phyloP scores from a whole-genome alignment of 1,140 invertebrate species.

The Ceratosolen fusciceps region DNA sequence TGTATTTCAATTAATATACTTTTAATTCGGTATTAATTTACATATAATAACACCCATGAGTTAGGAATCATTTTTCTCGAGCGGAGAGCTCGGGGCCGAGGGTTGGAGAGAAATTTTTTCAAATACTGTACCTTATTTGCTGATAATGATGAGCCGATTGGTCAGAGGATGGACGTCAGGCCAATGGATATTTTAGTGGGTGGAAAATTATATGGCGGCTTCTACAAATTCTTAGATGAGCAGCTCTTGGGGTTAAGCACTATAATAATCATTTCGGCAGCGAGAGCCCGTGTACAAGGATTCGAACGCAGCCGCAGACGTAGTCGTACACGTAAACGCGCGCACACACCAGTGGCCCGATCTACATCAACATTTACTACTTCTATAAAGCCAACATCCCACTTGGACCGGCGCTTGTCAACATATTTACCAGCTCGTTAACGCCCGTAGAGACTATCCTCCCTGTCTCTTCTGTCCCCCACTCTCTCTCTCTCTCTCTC shows the following conservation, averaged over 20 bases:
- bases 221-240: conserved; percentile 71
- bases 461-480: conserved; percentile 50
- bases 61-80: background rate
- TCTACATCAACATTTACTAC: conserved; percentile 47
- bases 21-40: background rate
- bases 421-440: conserved; percentile 73
- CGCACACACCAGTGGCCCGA: conserved; percentile 39
- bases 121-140: conserved; percentile 71
- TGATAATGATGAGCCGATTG: conserved; percentile 69
- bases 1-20: background rate
- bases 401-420: conserved; percentile 66
- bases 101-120: conserved; percentile 54
- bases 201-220: conserved; percentile 72
- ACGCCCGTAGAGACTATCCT: conserved; percentile 63
- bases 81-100: background rate
- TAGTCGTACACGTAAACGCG: conserved; percentile 48
- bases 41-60: background rate
- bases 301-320: background rate
- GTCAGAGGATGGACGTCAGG: conserved; percentile 57
- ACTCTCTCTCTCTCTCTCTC: conserved; percentile 35
- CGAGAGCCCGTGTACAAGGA: conserved; percentile 25
- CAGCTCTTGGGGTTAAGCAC: conserved; percentile 71
- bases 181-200: conserved; percentile 72
- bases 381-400: conserved; percentile 49
- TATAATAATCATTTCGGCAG: conserved; percentile 73